Conservation (phyloP, 2,797 vertebrate species). For the Acomys russatus region DNA sequence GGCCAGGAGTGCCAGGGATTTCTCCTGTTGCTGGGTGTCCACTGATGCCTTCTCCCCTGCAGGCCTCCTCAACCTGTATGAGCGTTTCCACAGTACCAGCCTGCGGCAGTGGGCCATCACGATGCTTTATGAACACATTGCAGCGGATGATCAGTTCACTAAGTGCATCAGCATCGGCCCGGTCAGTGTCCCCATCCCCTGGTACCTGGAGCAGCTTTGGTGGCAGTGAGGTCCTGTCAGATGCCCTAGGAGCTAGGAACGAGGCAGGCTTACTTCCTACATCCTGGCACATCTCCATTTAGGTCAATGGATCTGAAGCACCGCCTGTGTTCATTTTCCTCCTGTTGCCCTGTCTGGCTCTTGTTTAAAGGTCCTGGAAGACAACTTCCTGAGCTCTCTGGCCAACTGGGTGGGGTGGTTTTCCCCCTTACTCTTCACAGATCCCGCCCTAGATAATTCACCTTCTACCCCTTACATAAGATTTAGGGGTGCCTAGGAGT, state of each 20-base stretch:
- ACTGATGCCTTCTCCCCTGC: neutral
- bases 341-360: neutral
- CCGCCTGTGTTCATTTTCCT: no score
- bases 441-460: no score
- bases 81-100: conserved; percentile 92
- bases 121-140: conserved; percentile 94
- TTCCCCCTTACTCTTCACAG: neutral
- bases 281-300: neutral
- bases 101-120: conserved; percentile 90
- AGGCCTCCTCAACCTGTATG: conserved; percentile 92
- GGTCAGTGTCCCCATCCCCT: conserved; percentile 86
- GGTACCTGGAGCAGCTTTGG: neutral
- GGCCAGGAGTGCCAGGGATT: neutral
- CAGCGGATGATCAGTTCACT: conserved; percentile 95
- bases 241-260: neutral
- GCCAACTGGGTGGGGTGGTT: neutral
- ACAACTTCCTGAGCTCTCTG: neutral
- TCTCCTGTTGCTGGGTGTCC: no score
- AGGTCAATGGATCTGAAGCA: no score
- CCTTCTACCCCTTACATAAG: rapidly evolving
- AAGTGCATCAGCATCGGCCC: conserved; percentile 97
- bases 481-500: neutral
- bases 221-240: neutral
- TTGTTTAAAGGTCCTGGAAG: neutral
- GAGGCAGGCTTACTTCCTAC: neutral